Percentiles rank a stretch among this genome's conserved stretches.
These are phyloP conservation scores for Pollenia angustigena DNA, from an alignment of 2,888 invertebrate species.

Conservation along the genomic window DNA sequence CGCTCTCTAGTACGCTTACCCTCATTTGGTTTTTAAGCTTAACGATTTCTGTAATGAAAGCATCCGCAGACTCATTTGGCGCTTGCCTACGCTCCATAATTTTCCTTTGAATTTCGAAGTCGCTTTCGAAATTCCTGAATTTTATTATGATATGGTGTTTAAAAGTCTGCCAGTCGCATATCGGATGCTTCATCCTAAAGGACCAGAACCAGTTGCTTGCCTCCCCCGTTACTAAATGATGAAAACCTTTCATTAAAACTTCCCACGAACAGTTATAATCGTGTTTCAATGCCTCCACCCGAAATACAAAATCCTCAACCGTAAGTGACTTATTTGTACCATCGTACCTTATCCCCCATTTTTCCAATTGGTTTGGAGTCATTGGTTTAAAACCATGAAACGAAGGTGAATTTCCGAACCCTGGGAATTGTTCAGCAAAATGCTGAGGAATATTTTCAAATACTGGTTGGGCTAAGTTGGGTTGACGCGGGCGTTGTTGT, in stretches of 20 bases:
- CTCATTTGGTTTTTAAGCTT: too few relatives aligned
- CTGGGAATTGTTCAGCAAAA: not conserved
- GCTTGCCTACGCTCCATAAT: too few relatives aligned
- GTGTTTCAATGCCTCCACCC: not conserved
- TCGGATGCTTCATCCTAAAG: too few relatives aligned
- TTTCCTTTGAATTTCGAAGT: too few relatives aligned
- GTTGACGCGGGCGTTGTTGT: not conserved
- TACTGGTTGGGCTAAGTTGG: not conserved
- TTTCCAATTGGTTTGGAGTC: not conserved
- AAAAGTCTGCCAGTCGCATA: too few relatives aligned
- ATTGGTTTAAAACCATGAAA: not conserved
- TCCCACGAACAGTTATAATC: too few relatives aligned
- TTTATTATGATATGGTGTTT: too few relatives aligned
- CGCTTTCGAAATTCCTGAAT: too few relatives aligned
- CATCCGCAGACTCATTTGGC: too few relatives aligned
- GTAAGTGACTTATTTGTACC: not conserved
- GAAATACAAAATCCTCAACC: slow-evolving; percentile 7
- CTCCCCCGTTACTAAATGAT: too few relatives aligned
- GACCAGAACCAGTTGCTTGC: too few relatives aligned
- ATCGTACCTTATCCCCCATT: slow-evolving; percentile 29
- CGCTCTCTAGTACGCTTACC: not conserved
- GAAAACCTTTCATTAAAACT: not conserved
- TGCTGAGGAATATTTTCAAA: not conserved
- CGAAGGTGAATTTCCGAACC: not conserved
- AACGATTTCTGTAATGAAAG: too few relatives aligned